Conservation (phyloP, 2,797 vertebrate species). For the Vespertilio murinus region DNA sequence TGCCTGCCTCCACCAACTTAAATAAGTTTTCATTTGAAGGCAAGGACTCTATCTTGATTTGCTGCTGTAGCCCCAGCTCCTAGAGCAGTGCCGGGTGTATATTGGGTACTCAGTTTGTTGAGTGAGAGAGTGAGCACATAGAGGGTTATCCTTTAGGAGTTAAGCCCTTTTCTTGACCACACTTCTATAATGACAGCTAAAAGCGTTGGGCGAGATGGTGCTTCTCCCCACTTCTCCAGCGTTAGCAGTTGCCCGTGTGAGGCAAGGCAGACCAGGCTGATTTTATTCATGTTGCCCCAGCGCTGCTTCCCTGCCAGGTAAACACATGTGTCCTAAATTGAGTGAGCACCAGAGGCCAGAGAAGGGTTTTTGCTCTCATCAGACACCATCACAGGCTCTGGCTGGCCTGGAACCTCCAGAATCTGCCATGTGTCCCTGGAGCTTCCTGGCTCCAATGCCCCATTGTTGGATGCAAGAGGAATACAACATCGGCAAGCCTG, state of each 20-base stretch:
- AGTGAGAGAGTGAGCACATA: too few relatives aligned
- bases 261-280: not conserved
- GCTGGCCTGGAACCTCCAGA: constrained; percentile 9
- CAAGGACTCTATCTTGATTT: too few relatives aligned
- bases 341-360: not conserved
- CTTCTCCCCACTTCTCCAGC: not conserved
- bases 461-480: not conserved
- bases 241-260: not conserved
- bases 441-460: not conserved
- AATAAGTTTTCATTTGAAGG: too few relatives aligned
- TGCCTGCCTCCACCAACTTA: not conserved
- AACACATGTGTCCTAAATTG: not conserved
- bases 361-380: not conserved
- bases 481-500: not conserved
- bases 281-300: not conserved
- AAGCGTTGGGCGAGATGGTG: not conserved
- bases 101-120: too few relatives aligned
- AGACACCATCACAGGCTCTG: not conserved
- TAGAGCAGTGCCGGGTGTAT: too few relatives aligned
- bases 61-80: too few relatives aligned
- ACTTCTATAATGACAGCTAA: not conserved
- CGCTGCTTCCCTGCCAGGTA: not conserved
- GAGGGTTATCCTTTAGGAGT: not conserved
- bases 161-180: not conserved
- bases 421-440: not conserved